Base-by-base conservation (phyloP, 2,797 vertebrate species). In the Linurgus olivaceus region DNA sequence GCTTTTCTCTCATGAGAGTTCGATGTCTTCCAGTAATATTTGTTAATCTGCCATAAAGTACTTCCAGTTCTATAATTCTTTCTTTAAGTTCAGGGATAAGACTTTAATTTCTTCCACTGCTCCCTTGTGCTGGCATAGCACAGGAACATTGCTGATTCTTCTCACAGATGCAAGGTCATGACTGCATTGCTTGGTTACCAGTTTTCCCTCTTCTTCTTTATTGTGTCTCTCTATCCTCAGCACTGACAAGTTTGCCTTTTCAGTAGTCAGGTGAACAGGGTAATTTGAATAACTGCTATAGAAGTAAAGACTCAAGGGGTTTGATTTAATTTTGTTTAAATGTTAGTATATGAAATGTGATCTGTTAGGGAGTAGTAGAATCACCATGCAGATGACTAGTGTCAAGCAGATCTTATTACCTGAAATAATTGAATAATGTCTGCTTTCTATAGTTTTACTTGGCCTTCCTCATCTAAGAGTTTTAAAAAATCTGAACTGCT, bases 241-340 rank as follows among this genome's bases (percentile, higher is more conserved):
- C 33, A 50, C 72, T 90, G 80, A 57, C 75, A 71, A 67, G 14
- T 93, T 93, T 96, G 89, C 38, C 86, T 70, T 94, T 81, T 51
- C 79, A 91, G 35, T 47, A 80, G 38, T 90, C 86, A 68, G 19
- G 25, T 75, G 78, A 86, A 47, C 50, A 90, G 75, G 71, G 42
- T 71, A 93, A 76, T 96, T 75, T 91, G 73, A 95, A 90, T 91
- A 93, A 92, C 40, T 8, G 11, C 59, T 87, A 12, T 63, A 84
- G 61, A 95, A 73, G 89, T 72, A 86, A 96, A 86, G 61, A 86
- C 88, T 93, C 76, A 78, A 72, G 61, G 44, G 79, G 9, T 84
- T 88, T 93, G 90, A 97, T 97, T 97, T 18, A 28, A 96, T 97
- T 97, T 97, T 96, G 80, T 79, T 97, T 97, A 96, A 94, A 97